phyloP scores from a whole-genome alignment of 2,888 invertebrate genomes.

The Allophyes oxyacanthae region DNA sequence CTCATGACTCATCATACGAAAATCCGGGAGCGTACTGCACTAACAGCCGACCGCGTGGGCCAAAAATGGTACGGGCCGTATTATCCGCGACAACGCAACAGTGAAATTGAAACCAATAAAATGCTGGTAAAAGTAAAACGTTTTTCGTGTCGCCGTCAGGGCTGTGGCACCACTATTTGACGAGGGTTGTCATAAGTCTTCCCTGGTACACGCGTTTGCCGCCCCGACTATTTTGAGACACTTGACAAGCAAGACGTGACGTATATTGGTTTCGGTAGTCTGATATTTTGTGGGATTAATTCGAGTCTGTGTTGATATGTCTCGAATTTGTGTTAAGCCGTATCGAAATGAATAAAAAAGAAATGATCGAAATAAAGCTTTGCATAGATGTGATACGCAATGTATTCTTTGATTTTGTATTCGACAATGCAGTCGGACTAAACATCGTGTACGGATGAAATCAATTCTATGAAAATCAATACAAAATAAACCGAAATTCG shows the following conservation, averaged over 20 bases:
- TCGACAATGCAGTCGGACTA: too few relatives aligned
- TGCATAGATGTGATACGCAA: too few relatives aligned
- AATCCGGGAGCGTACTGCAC: constrained; percentile 65
- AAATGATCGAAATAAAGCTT: too few relatives aligned
- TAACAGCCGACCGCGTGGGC: constrained; percentile 62
- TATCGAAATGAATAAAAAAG: neutral
- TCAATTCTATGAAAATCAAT: too few relatives aligned
- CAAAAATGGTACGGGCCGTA: constrained; percentile 63
- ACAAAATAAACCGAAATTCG: too few relatives aligned
- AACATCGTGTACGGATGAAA: too few relatives aligned
- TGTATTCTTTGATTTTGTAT: too few relatives aligned
- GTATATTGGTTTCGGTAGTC: constrained; percentile 51
- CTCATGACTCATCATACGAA: constrained; percentile 69
- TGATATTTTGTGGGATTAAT: constrained; percentile 44
- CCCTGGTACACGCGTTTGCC: constrained; percentile 61
- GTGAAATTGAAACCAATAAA: constrained; percentile 88
- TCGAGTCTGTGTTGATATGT: constrained; percentile 16
- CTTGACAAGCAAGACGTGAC: constrained; percentile 60
- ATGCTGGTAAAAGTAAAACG: constrained; percentile 83
- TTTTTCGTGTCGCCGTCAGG: constrained; percentile 79
- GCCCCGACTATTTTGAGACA: constrained; percentile 53
- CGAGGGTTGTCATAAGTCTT: constrained; percentile 88
- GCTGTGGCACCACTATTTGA: constrained; percentile 66
- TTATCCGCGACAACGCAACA: constrained; percentile 78
- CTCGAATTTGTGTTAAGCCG: constrained; percentile 6